These are phyloP conservation scores for Galagoides demidoff DNA, from an alignment of 2,797 vertebrate species.

Conservation along the genomic window DNA sequence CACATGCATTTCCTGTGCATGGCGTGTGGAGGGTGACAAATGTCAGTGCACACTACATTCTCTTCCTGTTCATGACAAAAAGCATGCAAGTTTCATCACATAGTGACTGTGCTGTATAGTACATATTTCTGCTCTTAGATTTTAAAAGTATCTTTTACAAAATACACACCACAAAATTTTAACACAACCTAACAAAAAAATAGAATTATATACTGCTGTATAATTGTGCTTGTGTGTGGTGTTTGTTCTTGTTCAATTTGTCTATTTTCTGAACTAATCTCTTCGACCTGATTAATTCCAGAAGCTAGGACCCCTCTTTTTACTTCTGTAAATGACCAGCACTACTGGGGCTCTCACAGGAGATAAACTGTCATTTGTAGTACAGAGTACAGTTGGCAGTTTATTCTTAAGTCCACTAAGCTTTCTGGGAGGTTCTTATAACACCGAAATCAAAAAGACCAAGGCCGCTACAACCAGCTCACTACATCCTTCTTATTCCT, in stretches of 20 bases:
- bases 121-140: not conserved
- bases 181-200: not conserved
- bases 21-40: no score
- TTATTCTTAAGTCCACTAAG: no score
- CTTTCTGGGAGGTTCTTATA: not conserved
- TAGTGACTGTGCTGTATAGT: accelerated
- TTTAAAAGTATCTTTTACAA: not conserved
- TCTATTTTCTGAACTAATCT: not conserved
- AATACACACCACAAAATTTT: not conserved
- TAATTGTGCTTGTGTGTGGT: not conserved
- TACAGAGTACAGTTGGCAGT: accelerated
- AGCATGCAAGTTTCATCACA: not conserved
- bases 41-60: accelerated
- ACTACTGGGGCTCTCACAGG: accelerated
- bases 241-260: not conserved
- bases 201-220: not conserved
- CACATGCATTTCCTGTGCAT: accelerated
- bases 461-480: not conserved
- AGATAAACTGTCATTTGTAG: accelerated
- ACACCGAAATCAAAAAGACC: not conserved
- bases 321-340: not conserved
- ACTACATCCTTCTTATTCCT: not conserved
- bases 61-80: not conserved
- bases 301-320: not conserved
- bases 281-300: not conserved